Conservation (phyloP, 1,140 invertebrate genomes). For the Ooceraea biroi region DNA sequence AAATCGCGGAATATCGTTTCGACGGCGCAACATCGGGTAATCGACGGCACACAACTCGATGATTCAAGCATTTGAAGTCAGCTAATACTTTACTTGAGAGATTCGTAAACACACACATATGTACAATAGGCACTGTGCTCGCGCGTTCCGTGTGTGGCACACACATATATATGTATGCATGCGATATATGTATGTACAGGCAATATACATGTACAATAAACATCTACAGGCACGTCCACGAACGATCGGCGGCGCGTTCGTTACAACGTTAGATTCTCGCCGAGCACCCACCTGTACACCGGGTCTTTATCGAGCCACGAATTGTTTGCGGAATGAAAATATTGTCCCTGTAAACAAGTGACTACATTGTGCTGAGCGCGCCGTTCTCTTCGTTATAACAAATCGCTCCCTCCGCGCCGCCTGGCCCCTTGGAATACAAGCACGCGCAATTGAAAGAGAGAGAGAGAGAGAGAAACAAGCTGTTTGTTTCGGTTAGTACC, state of each 20-base stretch:
- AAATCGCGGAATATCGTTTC: slow-evolving; percentile 46
- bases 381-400: slow-evolving; percentile 77
- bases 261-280: slow-evolving; percentile 81
- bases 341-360: slow-evolving; percentile 86
- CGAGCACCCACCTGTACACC: slow-evolving; percentile 78
- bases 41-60: slow-evolving; percentile 74
- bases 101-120: slow-evolving; percentile 77
- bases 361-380: slow-evolving; percentile 77
- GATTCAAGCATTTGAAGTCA: slow-evolving; percentile 75
- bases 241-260: slow-evolving; percentile 75
- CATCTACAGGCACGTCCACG: slow-evolving; percentile 62
- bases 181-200: slow-evolving; percentile 19
- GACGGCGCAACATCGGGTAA: slow-evolving; percentile 55
- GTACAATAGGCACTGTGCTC: slow-evolving; percentile 58
- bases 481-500: slow-evolving; percentile 73
- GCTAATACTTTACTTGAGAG: slow-evolving; percentile 77
- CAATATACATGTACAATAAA: too few relatives aligned
- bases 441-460: slow-evolving; percentile 67
- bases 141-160: not conserved
- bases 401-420: slow-evolving; percentile 71
- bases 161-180: not conserved
- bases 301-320: slow-evolving; percentile 84
- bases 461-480: slow-evolving; percentile 44
- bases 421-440: slow-evolving; percentile 51
- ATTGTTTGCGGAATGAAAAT: slow-evolving; percentile 86